Base-by-base conservation (phyloP, 2,888 invertebrate genomes). In the Ectemnius cavifrons region DNA sequence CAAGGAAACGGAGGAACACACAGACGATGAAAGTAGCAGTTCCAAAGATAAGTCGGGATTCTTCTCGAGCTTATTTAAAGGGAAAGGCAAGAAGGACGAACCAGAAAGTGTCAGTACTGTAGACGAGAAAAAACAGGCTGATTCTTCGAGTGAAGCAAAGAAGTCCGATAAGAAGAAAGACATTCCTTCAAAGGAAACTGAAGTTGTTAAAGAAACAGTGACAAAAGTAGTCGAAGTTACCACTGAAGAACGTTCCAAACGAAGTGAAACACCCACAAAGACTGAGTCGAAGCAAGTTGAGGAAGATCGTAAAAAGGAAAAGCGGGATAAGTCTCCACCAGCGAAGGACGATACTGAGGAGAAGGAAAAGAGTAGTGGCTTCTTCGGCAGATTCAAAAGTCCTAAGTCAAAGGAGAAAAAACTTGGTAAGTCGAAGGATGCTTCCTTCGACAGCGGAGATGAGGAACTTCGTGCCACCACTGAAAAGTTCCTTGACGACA, bases 261-360 rank as follows among this genome's bases (percentile, higher is more conserved):
- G 16, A 16, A 16, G 16, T 14, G n/a, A 52, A 16, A 52, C 14
- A 52, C n/a, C 14, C 16, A 52, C 52, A 52, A 52, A 14, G 14
- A 1, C 16, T 5, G n/a, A 20, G 92, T 0, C 71, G 84, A 81
- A 93, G 78, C 92, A 92, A 88, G 92, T 92, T 47, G 89, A 91
- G 1, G 92, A 92, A 14, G 49, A 92, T 79, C 91, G 91, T 14
- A 90, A 92, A 11, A 89, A 89, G 23, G 91, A 91, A 49, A 52
- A 49, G 14, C 13, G 23, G 8, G 47, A 62, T 18, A 47, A n/a
- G 16, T 52, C 27, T 3, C 14, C 27, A 0, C 2, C 6, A 6
- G 13, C 49, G 4, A 46, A 57, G 2, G 75, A 71, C 2, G 14
- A 49, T 2, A 52, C 13, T 86, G 84, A 80, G 2, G 62, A 70